These are phyloP conservation scores for Cheirogaleus medius DNA, from an alignment of 2,113 vertebrate species.

Conservation along the genomic window DNA sequence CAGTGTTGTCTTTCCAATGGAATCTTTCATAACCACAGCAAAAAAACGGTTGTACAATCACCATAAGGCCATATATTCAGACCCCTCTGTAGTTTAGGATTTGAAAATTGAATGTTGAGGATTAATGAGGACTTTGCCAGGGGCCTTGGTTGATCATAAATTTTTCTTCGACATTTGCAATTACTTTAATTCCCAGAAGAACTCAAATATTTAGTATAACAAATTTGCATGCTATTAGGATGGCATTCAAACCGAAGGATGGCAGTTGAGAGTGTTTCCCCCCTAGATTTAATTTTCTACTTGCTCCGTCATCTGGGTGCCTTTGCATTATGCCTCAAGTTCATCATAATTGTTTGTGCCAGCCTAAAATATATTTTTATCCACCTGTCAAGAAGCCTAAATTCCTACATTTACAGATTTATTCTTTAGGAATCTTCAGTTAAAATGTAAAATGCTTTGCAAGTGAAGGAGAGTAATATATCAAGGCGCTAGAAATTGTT, in stretches of 20 bases:
- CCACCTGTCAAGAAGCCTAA: slow-evolving; percentile 38
- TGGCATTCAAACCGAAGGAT: slow-evolving; percentile 48
- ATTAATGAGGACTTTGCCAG: slow-evolving; percentile 44
- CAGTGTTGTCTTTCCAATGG: background rate
- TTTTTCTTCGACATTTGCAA: slow-evolving; percentile 58
- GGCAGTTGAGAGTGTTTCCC: slow-evolving; percentile 12
- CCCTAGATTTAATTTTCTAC: slow-evolving; percentile 56
- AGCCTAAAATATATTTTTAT: slow-evolving; percentile 60
- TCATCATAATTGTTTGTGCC: slow-evolving; percentile 53
- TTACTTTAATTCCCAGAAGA: slow-evolving; percentile 60
- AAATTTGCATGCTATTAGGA: slow-evolving; percentile 31
- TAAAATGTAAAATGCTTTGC: background rate
- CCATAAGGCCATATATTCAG: slow-evolving; percentile 1
- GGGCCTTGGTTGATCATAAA: slow-evolving; percentile 5
- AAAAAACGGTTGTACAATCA: background rate
- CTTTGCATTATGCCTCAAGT: slow-evolving; percentile 11
- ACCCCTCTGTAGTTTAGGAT: background rate
- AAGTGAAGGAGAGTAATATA: background rate
- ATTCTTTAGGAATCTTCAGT: slow-evolving; percentile 24
- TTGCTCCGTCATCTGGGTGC: slow-evolving; percentile 6
- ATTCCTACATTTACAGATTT: slow-evolving; percentile 45
- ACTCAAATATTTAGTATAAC: slow-evolving; percentile 64
- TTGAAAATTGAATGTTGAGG: slow-evolving; percentile 48
- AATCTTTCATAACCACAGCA: background rate
- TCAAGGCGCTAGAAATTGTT: slow-evolving; percentile 30